Percentiles rank a stretch among this genome's conserved stretches.
These are phyloP conservation scores for Perizoma flavofasciatum DNA, from an alignment of 2,888 invertebrate genomes.

Conservation along the genomic window DNA sequence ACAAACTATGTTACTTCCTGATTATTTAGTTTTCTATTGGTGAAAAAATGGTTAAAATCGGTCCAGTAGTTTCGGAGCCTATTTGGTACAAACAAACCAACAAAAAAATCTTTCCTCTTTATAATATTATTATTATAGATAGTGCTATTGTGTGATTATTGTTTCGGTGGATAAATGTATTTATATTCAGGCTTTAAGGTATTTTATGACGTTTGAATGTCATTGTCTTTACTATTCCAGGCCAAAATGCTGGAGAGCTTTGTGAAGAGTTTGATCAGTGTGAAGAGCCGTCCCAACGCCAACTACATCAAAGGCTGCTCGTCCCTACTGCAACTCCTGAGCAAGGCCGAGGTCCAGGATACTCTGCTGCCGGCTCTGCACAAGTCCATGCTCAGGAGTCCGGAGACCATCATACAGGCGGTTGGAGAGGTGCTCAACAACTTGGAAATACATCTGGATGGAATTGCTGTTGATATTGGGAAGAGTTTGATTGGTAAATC, in stretches of 20 bases:
- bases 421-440: constrained; percentile 90
- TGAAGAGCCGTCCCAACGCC: constrained; percentile 89
- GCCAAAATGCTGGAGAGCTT: constrained; percentile 87
- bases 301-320: constrained; percentile 87
- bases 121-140: too few relatives aligned
- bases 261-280: constrained; percentile 90
- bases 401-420: constrained; percentile 94
- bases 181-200: too few relatives aligned
- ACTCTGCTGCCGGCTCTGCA: constrained; percentile 92
- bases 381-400: constrained; percentile 96
- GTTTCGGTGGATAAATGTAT: too few relatives aligned
- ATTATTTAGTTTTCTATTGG: too few relatives aligned
- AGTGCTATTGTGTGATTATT: too few relatives aligned
- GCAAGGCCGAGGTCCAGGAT: constrained; percentile 88
- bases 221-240: constrained; percentile 53
- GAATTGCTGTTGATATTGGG: constrained; percentile 90
- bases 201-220: too few relatives aligned
- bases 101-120: too few relatives aligned
- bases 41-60: too few relatives aligned
- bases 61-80: too few relatives aligned
- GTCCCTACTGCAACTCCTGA: constrained; percentile 85
- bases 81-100: too few relatives aligned
- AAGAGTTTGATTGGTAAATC: constrained; percentile 90
- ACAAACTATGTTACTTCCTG: too few relatives aligned
- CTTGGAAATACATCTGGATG: constrained; percentile 90